Evolutionary conservation across 2,797 vertebrate species (phyloP), one percentile per base, ranked within the genome.

Genomic region (Vespertilio murinus): DNA sequence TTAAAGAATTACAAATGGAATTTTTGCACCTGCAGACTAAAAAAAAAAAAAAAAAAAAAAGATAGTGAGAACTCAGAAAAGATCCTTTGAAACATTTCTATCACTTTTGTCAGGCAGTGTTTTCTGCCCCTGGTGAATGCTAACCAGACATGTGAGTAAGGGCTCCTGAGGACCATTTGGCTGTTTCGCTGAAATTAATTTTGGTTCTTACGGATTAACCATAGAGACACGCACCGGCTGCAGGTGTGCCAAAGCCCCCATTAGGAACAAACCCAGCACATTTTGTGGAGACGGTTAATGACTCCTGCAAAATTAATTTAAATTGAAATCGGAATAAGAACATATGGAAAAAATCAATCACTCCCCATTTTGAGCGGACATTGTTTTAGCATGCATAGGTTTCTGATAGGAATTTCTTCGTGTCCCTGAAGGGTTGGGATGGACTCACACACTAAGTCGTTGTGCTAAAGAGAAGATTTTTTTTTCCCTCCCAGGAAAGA

Each of bases 321-420:
- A 98, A 97, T 93, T 95, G 92, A 96, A 97, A 96, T 78, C 91
- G 93, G 83, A 96, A 96, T 93, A 93, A 96, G 94, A 97, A 97
- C 96, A 97, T 96, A 97, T 70, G 94, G 96, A 97, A 96, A 97
- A 94, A 97, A 97, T 98, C 97, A 97, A 96, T 96, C 97, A 97
- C 96, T 97, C 69, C 25, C 56, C 80, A 97, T 97, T 97, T 97
- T 96, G 93, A 97, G 30, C 93, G 89, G 97, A 95, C 77, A 90
- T 96, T 94, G 96, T 96, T 97, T 96, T 92, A 96, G 88, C 89
- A 97, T 88, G 88, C 83, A 93, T 92, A 95, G 81, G 96, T 96
- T 97, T 97, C 89, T 95, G 90, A 91, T 95, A 94, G 67, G 96
- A 97, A 96, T 96, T 95, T 91, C 84, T 91, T 95, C 88, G 82